Evolutionary conservation across 2,888 invertebrate species (phyloP).

Genomic region (Eilema sororculum): DNA sequence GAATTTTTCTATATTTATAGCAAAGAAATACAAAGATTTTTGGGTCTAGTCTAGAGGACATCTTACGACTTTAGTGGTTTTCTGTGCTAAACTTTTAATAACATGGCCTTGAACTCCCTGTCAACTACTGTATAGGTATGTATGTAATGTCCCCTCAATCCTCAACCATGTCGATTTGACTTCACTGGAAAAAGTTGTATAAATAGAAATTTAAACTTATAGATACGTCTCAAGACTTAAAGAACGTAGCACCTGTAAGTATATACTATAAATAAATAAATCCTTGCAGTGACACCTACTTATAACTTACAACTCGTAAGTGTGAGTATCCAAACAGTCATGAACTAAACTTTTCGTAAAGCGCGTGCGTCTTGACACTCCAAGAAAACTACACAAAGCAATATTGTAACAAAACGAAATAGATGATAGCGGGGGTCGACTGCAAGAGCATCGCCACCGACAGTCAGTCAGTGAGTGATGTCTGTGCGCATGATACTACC

Average conservation of each 20-base stretch:
- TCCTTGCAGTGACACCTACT: not conserved
- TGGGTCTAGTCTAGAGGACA: no score
- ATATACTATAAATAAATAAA: not conserved
- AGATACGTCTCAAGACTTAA: not conserved
- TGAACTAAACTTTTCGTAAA: not conserved
- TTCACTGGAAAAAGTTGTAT: not conserved
- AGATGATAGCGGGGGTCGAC: not conserved
- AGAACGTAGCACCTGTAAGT: not conserved
- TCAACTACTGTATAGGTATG: no score
- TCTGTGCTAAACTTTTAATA: no score
- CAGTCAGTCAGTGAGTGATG: no score
- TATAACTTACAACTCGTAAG: not conserved
- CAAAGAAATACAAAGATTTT: no score
- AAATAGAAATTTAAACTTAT: not conserved
- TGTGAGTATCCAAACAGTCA: not conserved
- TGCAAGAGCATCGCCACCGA: no score
- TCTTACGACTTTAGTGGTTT: no score
- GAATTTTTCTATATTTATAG: no score
- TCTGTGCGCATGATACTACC: no score
- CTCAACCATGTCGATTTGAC: not conserved
- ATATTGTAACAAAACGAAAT: not conserved
- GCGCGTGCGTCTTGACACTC: not conserved
- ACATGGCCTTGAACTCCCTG: no score
- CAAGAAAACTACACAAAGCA: not conserved
- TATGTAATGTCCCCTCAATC: no score